Base-by-base conservation (phyloP, 2,797 vertebrate species). In the Mus caroli region DNA sequence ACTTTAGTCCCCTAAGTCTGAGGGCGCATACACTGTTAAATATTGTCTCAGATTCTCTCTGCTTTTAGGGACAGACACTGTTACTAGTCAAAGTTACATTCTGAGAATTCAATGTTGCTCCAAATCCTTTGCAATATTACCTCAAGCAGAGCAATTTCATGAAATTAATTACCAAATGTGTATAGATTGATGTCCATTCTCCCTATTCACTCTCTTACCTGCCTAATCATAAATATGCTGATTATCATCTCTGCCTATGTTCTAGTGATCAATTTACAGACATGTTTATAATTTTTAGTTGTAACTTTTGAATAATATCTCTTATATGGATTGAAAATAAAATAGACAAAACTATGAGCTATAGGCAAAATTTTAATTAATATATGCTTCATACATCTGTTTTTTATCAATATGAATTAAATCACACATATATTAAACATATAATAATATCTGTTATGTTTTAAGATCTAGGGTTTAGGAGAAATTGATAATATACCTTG, bases 271-370 rank as follows among this genome's bases (percentile, higher is more conserved):
- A 73, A 1, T 26, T 64, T 88, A 24, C 17, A 93, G 50, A 52
- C 56, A 10, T 75, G 56, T 58, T n/a, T 88, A 1, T 86, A 46
- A 78, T 75, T 78, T 96, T 92, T 4, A 89, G 0, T 77, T 78
- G 46, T 34, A 69, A 24, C 56, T 82, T 96, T 94, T 86, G 34
- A 91, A 79, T 13, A 78, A 17, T 91, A 71, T 71, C 14, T 95
- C 13, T 90, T 26, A 80, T 88, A 31, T 12, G 77, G 31, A 34
- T 1, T 83, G n/a, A 54, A 92, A 88, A 82, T 90, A 73, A 76
- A 95, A 83, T 86, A 58, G 50, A 67, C n/a, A n/a, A 50, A 43
- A 95, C 67, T 15, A 82, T 20, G 43, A 24, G 69, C 91, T 92
- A 4, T 4, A 76, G 80, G 40, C 37, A 82, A 58, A 78, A 69